Conservation (phyloP, 2,113 vertebrate species). For the Gnathonemus echidnorhynchus region DNA sequence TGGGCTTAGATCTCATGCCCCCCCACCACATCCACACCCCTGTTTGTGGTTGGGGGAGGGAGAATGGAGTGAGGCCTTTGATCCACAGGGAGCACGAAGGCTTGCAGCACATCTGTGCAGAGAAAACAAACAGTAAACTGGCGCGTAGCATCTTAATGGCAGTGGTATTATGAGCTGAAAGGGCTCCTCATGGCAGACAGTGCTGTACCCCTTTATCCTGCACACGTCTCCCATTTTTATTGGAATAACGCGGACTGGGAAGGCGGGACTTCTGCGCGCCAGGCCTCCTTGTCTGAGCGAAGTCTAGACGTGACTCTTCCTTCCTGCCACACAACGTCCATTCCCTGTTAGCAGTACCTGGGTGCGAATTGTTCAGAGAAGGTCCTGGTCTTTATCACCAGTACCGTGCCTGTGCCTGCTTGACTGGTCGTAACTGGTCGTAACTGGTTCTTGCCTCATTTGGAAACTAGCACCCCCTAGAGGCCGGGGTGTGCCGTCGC, state of each 20-base stretch:
- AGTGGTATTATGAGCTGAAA: background rate
- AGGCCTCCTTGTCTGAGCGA: background rate
- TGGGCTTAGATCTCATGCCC: background rate
- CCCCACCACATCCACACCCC: background rate
- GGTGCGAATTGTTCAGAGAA: background rate
- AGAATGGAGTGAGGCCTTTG: background rate
- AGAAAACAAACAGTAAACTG: slow-evolving; percentile 8
- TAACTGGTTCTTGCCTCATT: background rate
- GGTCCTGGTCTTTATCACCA: background rate
- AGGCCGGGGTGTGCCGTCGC: background rate
- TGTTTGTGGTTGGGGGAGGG: background rate
- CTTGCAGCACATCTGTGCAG: slow-evolving; percentile 8
- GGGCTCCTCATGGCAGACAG: background rate
- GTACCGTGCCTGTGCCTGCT: background rate
- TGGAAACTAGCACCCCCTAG: background rate
- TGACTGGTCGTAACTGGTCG: background rate
- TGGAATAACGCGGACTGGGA: background rate
- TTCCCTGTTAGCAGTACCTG: background rate
- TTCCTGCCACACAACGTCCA: background rate
- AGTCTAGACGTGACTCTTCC: background rate
- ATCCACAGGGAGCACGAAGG: background rate
- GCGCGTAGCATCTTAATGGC: background rate
- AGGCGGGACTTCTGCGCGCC: background rate
- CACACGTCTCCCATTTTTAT: background rate
- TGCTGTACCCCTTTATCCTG: background rate